phyloP scores from a whole-genome alignment of 2,888 invertebrate species.

The Trichopoda pennipes region DNA sequence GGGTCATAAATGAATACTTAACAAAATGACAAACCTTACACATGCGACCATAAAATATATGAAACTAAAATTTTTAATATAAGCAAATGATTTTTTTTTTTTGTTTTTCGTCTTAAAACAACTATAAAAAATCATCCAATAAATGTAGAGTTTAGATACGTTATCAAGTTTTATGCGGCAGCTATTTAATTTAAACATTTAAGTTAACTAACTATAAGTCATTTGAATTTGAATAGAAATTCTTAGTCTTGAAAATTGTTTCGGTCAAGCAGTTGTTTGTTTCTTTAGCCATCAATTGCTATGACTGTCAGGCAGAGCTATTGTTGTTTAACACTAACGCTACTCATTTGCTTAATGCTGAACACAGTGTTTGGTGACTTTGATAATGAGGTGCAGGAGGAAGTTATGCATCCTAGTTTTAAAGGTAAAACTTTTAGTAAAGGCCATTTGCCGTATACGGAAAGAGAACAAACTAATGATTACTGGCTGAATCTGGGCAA shows the following conservation, averaged over 20 bases:
- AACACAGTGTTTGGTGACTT: not conserved
- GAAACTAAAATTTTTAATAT: no score
- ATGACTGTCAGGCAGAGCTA: not conserved
- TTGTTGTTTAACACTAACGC: not conserved
- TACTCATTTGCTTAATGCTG: not conserved
- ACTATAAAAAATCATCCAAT: no score
- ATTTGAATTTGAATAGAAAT: not conserved
- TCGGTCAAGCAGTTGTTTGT: not conserved
- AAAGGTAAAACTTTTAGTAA: not conserved
- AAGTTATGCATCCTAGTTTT: conserved; percentile 67
- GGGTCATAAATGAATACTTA: no score
- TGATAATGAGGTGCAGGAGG: conserved; percentile 34
- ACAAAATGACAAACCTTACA: no score
- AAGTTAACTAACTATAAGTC: no score
- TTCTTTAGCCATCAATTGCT: not conserved
- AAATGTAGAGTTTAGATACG: not conserved
- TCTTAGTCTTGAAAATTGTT: not conserved
- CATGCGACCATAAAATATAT: no score
- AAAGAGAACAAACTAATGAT: conserved; percentile 53
- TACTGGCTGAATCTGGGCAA: conserved; percentile 69
- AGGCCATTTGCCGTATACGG: accelerated
- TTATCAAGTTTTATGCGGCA: not conserved
- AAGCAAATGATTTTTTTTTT: no score
- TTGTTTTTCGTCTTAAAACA: no score
- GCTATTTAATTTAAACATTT: no score